phyloP scores from a whole-genome alignment of 2,113 vertebrate genomes.

The Entomyzon cyanotis region DNA sequence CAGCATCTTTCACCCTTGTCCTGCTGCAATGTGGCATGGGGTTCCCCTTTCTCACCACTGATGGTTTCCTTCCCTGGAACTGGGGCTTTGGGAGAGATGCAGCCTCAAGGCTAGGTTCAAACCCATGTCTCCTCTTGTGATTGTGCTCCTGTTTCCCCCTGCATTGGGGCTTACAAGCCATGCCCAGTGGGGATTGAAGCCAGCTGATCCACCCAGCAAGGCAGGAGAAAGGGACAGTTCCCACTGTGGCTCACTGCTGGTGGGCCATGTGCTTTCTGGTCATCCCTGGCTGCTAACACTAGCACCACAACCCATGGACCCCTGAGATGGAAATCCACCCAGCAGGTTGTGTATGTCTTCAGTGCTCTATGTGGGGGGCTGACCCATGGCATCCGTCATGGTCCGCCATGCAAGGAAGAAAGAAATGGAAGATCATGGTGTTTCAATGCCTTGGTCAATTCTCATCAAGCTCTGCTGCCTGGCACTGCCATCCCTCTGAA shows the following conservation, averaged over 20 bases:
- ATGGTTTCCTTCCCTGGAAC: neutral
- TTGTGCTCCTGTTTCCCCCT: neutral
- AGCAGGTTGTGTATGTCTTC: neutral
- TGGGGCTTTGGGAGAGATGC: neutral
- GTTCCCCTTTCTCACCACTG: rapidly evolving
- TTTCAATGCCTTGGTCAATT: neutral
- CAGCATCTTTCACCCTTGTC: neutral
- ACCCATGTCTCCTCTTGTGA: neutral
- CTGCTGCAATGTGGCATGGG: neutral
- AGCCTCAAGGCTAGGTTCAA: neutral
- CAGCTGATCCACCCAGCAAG: neutral
- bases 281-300: neutral
- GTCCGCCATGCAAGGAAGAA: neutral
- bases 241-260: neutral
- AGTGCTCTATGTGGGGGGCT: neutral
- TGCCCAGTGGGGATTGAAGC: neutral
- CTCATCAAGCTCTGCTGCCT: neutral
- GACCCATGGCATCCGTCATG: rapidly evolving
- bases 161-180: neutral
- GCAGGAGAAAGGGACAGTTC: neutral
- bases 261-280: rapidly evolving
- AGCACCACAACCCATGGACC: rapidly evolving
- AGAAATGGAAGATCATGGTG: rapidly evolving
- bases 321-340: neutral
- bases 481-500: neutral